phyloP scores from a whole-genome alignment of 2,888 invertebrate species.

The Craniophora ligustri region DNA sequence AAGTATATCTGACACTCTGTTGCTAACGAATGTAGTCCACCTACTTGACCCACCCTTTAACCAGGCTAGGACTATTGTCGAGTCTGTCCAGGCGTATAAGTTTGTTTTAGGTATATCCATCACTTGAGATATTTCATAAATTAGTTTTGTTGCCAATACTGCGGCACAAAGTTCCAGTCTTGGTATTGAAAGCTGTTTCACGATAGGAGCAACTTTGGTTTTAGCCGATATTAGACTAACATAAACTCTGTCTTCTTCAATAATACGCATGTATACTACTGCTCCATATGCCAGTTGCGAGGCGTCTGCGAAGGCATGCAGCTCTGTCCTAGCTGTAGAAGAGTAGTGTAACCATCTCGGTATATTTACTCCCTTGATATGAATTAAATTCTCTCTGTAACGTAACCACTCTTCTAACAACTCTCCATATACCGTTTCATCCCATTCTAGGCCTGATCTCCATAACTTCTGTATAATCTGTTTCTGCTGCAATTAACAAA shows the following conservation, averaged over 20 bases:
- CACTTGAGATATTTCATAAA: background rate
- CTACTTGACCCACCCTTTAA: too few relatives aligned
- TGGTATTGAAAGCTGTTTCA: conserved; percentile 8
- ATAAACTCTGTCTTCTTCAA: background rate
- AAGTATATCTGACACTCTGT: background rate
- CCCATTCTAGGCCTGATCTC: conserved; percentile 8
- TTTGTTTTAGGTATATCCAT: background rate
- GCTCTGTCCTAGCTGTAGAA: conserved; percentile 1
- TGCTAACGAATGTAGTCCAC: background rate
- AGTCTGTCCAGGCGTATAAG: conserved; percentile 11
- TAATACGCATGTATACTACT: conserved; percentile 10
- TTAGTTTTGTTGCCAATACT: conserved; percentile 10
- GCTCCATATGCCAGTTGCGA: conserved; percentile 9
- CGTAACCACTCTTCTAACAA: conserved; percentile 1
- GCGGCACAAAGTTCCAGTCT: conserved; percentile 26
- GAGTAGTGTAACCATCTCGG: conserved; percentile 13
- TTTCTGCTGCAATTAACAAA: conserved; percentile 4
- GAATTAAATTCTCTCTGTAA: background rate
- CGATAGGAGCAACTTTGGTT: conserved; percentile 16
- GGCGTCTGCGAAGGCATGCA: conserved; percentile 16
- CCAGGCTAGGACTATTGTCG: conserved; percentile 9
- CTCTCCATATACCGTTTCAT: conserved; percentile 2
- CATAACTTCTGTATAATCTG: conserved; percentile 8
- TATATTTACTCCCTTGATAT: background rate
- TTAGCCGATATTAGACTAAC: conserved; percentile 5